Conservation (phyloP, 2,797 vertebrate genomes). For the Sandelia bainsii region DNA sequence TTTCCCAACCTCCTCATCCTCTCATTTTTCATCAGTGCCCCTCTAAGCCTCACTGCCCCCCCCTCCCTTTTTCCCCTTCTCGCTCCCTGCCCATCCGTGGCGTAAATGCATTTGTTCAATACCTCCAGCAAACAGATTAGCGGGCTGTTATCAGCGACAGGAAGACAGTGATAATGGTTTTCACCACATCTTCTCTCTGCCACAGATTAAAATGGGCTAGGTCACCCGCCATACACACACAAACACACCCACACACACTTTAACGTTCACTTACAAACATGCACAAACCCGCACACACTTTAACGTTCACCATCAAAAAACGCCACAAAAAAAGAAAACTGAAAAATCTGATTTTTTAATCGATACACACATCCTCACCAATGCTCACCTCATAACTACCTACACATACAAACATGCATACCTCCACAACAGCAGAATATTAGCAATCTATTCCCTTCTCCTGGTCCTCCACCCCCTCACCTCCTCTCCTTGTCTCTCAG, state of each 20-base stretch:
- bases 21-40: constrained; percentile 80
- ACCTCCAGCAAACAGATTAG: constrained; percentile 97
- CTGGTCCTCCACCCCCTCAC: constrained; percentile 64
- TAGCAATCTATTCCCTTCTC: constrained; percentile 82
- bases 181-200: constrained; percentile 93
- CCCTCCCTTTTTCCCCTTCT: constrained; percentile 35
- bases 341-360: neutral
- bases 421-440: constrained; percentile 74
- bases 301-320: constrained; percentile 13
- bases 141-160: constrained; percentile 91
- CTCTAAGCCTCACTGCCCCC: constrained; percentile 19
- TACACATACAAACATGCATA: constrained; percentile 11
- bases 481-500: constrained; percentile 82
- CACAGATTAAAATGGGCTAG: constrained; percentile 93
- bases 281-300: constrained; percentile 21
- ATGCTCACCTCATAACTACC: neutral
- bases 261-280: constrained; percentile 30
- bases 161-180: constrained; percentile 96
- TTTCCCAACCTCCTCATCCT: constrained; percentile 80
- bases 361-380: neutral
- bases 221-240: constrained; percentile 70
- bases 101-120: constrained; percentile 93
- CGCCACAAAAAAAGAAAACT: neutral
- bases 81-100: constrained; percentile 79
- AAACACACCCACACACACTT: constrained; percentile 34